Conservation (phyloP, 2,113 vertebrate genomes). For the Lepus timidus region DNA sequence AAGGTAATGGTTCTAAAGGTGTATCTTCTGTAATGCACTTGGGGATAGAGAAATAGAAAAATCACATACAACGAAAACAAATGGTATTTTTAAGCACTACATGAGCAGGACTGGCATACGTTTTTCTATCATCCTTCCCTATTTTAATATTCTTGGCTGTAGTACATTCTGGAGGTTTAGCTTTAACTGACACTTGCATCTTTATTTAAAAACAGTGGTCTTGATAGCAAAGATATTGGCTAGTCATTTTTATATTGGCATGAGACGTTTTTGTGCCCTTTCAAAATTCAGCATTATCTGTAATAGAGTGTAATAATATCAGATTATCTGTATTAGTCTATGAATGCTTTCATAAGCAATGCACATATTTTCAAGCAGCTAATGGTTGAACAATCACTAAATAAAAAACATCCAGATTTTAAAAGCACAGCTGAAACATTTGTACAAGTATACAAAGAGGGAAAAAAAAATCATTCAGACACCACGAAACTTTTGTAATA, state of each 20-base stretch:
- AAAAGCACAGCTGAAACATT: slow-evolving; percentile 81
- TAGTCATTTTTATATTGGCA: slow-evolving; percentile 40
- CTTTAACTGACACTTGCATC: slow-evolving; percentile 3
- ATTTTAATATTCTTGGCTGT: slow-evolving; percentile 11
- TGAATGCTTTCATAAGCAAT: slow-evolving; percentile 79
- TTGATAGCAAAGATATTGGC: neutral
- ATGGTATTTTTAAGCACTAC: slow-evolving; percentile 23
- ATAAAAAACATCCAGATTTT: slow-evolving; percentile 82
- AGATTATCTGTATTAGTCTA: slow-evolving; percentile 72
- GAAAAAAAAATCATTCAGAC: slow-evolving; percentile 70
- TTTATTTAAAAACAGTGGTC: slow-evolving; percentile 65
- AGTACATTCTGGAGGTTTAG: neutral
- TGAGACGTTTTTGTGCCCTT: slow-evolving; percentile 42
- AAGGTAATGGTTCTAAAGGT: slow-evolving; percentile 79
- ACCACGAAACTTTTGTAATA: slow-evolving; percentile 72
- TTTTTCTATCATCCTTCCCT: neutral
- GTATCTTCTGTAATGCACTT: slow-evolving; percentile 81
- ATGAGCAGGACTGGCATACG: neutral
- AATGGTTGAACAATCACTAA: slow-evolving; percentile 77
- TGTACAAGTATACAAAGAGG: slow-evolving; percentile 83
- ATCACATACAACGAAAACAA: slow-evolving; percentile 74
- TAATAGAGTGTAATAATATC: slow-evolving; percentile 59
- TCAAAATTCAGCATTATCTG: neutral
- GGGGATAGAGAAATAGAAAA: slow-evolving; percentile 81
- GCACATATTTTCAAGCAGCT: slow-evolving; percentile 76